A percentile compares a stretch with the other conserved stretches of the same genome.
phyloP scores from a whole-genome alignment of 1,140 invertebrate species.

The Oryctes rhinoceros region DNA sequence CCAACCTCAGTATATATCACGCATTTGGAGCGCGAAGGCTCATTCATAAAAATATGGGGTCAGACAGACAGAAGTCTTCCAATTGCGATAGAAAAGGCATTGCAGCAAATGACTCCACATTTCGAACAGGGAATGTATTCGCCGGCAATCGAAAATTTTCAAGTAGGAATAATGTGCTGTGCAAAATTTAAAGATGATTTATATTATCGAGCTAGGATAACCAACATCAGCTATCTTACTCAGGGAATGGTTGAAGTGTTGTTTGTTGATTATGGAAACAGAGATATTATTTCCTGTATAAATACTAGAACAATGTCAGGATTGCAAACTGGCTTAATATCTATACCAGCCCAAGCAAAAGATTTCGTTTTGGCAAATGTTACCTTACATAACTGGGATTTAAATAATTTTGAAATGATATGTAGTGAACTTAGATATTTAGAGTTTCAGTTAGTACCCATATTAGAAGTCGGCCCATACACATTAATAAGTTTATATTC shows the following conservation, averaged over 20 bases:
- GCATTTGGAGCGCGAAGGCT: constrained; percentile 70
- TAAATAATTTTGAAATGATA: constrained; percentile 59
- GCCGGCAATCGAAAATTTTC: constrained; percentile 59
- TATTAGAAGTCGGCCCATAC: constrained; percentile 58
- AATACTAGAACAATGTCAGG: constrained; percentile 67
- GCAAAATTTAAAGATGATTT: constrained; percentile 71
- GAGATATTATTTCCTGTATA: constrained; percentile 64
- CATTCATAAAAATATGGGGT: constrained; percentile 74
- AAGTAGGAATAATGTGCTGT: constrained; percentile 67
- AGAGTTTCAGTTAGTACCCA: constrained; percentile 62
- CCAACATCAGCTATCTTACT: constrained; percentile 60
- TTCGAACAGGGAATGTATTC: constrained; percentile 62
- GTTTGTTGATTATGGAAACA: constrained; percentile 78
- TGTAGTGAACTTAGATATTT: constrained; percentile 61
- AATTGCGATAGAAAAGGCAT: constrained; percentile 65
- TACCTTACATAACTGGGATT: constrained; percentile 64
- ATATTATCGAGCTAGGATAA: constrained; percentile 71
- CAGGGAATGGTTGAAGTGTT: constrained; percentile 67
- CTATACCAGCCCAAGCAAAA: constrained; percentile 65
- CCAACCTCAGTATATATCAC: constrained; percentile 62
- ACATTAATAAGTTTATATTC: constrained; percentile 62
- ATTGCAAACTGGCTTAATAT: constrained; percentile 63
- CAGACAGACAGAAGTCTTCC: constrained; percentile 65
- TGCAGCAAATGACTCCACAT: constrained; percentile 61
- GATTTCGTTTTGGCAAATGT: constrained; percentile 67